These are phyloP conservation scores for Cricetomys ansorgei DNA, from an alignment of 2,113 vertebrate species.

Conservation along the genomic window DNA sequence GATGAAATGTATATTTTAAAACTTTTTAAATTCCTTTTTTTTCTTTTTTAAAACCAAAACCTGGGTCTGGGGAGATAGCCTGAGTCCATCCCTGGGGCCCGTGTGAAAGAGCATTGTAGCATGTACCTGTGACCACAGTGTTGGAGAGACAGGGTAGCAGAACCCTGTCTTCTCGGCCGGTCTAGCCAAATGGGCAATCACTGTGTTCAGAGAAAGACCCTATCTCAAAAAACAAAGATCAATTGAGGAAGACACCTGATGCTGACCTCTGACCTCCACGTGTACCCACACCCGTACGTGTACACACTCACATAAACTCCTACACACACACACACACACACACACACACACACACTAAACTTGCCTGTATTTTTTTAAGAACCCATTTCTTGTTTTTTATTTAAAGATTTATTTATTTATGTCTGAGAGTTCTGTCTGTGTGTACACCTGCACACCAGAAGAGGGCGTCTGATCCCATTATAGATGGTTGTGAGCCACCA, in stretches of 20 bases:
- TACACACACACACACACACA: neutral
- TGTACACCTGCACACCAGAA: neutral
- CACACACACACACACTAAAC: too few species aligned
- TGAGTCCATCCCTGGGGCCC: neutral
- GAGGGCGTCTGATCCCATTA: too few species aligned
- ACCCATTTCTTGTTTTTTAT: too few species aligned
- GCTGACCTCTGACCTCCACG: neutral
- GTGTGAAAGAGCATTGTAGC: neutral
- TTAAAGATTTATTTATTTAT: too few species aligned
- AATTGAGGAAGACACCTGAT: neutral
- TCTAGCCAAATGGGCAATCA: neutral
- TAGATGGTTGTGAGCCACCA: too few species aligned
- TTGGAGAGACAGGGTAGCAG: neutral
- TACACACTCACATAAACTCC: neutral
- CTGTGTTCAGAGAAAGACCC: neutral
- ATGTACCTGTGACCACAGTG: neutral
- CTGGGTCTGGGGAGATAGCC: neutral
- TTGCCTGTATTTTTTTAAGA: too few species aligned
- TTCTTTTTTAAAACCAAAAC: neutral
- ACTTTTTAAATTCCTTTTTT: conserved; percentile 9
- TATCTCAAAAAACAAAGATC: neutral
- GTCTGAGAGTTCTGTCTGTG: too few species aligned
- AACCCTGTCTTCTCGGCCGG: too few species aligned
- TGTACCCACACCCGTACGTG: neutral
- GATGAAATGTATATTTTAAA: conserved; percentile 34